These are phyloP conservation scores for Triplophysa rosa DNA, from an alignment of 2,113 vertebrate species.

Conservation along the genomic window DNA sequence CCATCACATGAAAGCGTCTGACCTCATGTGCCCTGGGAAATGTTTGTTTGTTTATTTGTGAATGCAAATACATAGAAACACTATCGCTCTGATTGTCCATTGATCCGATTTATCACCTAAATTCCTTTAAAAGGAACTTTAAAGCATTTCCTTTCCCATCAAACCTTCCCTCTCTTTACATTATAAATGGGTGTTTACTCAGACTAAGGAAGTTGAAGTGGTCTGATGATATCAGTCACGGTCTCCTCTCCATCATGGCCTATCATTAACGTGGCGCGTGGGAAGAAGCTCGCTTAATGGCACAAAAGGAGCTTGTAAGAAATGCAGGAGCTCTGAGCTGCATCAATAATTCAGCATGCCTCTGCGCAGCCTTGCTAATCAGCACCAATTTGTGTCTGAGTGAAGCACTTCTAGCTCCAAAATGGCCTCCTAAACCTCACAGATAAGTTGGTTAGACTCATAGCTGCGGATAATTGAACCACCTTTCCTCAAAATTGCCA, in stretches of 20 bases:
- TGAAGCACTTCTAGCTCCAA: slow-evolving; percentile 43
- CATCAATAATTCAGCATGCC: slow-evolving; percentile 62
- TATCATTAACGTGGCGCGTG: slow-evolving; percentile 49
- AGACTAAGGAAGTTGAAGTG: slow-evolving; percentile 49
- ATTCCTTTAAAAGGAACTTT: slow-evolving; percentile 60
- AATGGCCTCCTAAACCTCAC: slow-evolving; percentile 52
- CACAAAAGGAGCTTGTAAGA: slow-evolving; percentile 53
- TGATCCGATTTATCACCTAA: slow-evolving; percentile 65
- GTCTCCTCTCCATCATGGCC: slow-evolving; percentile 37
- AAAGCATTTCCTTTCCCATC: slow-evolving; percentile 46
- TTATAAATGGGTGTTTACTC: slow-evolving; percentile 54
- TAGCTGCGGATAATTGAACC: slow-evolving; percentile 37
- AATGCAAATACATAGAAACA: slow-evolving; percentile 56
- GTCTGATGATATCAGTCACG: slow-evolving; percentile 51
- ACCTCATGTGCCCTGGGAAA: slow-evolving; percentile 9
- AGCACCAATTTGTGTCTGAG: slow-evolving; percentile 61
- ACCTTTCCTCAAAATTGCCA: slow-evolving; percentile 44
- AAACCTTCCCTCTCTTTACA: slow-evolving; percentile 36
- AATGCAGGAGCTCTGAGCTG: slow-evolving; percentile 41
- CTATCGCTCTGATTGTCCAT: slow-evolving; percentile 59
- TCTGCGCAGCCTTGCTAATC: slow-evolving; percentile 58
- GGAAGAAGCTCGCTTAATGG: slow-evolving; percentile 54
- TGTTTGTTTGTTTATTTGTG: too few relatives aligned
- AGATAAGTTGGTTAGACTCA: slow-evolving; percentile 41
- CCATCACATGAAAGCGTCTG: not conserved